Base-by-base conservation (phyloP, 2,797 vertebrate genomes). In the Pipistrellus pipistrellus region DNA sequence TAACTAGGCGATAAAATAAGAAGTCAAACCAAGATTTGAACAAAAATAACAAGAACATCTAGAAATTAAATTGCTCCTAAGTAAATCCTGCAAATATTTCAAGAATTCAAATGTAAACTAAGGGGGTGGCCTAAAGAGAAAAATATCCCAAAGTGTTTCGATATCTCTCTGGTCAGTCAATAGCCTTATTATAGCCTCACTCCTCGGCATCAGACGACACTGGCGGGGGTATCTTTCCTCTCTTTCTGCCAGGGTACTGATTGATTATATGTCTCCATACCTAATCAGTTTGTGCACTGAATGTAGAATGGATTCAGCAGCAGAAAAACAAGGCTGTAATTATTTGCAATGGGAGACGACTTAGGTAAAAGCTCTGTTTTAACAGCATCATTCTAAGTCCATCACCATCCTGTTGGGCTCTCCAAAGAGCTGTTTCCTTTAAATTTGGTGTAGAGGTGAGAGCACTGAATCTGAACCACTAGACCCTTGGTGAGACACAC, bases 261-360 rank as follows among this genome's bases (percentile, higher is more conserved):
- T 92, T 82, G 95, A 97, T 96, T 85, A 69, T 69, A 62, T 64
- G 82, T 95, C 82, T 97, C 88, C 88, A 85, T 95, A 97, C 69
- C 51, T 91, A 97, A 97, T 91, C 87, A 87, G 9, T 81, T 85
- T 93, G 55, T 48, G 86, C 90, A 86, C 91, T 90, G 96, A 97
- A 96, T 92, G 94, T 91, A 93, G 91, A 86, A 83, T 95, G 64
- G 48, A 91, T 95, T 96, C 95, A 87, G 93, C 30, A 94, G 85
- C 20, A 10, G 3, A 78, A 85, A 88, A 57, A 73, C 68, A 96
- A 96, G 91, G 51, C 92, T 55, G 12, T 88, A 92, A 92, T 96
- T 77, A 85, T 57, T 89, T 96, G 85, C 75, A 64, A 95, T 95
- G 84, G 32, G 85, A 81, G 93, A 35, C 41, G 57, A 91, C 87